Conservation (phyloP, 2,888 invertebrate genomes). For the Balanococcus diminutus region DNA sequence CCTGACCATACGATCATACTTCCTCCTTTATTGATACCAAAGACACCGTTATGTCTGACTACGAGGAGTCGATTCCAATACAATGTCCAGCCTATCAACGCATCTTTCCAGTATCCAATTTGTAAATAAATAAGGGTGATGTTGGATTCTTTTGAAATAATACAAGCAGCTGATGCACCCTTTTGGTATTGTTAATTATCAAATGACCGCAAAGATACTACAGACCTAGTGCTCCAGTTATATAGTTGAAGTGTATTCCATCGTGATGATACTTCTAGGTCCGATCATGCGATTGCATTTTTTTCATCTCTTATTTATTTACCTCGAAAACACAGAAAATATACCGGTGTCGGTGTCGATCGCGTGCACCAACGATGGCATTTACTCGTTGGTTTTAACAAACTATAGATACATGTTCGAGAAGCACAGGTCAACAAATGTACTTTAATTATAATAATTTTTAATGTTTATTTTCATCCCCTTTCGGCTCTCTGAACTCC, state of each 20-base stretch:
- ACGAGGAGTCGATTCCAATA: background rate
- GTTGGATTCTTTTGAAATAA: background rate
- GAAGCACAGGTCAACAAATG: constrained; percentile 26
- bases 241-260: background rate
- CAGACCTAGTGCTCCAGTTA: constrained; percentile 37
- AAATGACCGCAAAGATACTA: constrained; percentile 21
- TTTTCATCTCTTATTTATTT: background rate
- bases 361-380: constrained; percentile 6
- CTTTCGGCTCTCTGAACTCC: background rate
- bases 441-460: constrained; percentile 36
- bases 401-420: constrained; percentile 1
- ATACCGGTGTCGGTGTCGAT: background rate
- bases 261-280: background rate
- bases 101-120: background rate
- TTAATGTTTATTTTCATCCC: constrained; percentile 28
- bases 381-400: constrained; percentile 1
- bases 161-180: background rate
- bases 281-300: constrained; percentile 19
- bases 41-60: background rate
- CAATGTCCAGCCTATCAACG: constrained; percentile 32
- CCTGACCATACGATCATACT: constrained; percentile 5
- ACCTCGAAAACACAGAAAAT: background rate
- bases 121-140: background rate
- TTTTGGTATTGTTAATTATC: background rate
- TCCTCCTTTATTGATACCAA: background rate